Evolutionary conservation across 2,113 vertebrate species (phyloP), one percentile per base, ranked within the genome.

Genomic region (Paramormyrops kingsleyae): DNA sequence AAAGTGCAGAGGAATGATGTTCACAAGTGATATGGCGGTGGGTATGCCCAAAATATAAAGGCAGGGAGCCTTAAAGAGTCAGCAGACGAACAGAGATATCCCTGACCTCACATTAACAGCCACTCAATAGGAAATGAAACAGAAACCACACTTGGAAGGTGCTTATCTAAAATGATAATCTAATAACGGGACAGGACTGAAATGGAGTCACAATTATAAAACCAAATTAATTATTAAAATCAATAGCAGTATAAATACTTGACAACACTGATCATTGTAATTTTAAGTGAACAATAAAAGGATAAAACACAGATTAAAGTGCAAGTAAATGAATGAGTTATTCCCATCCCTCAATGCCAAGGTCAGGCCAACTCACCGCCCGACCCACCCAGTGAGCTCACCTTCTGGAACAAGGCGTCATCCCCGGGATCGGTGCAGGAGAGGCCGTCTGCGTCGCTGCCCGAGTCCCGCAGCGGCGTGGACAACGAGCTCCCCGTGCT

Each of bases 401-500:
- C 92, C 90, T 92, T 91, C 39, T 53, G 91, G 85, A 92, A 93
- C 83, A 88, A 59, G 0, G n/a, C 27, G 85, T 93, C 92, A 27
- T 92, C 91, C 13, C 77, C 66, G n/a, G 86, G 42, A 52, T 93
- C 92, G 39, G 90, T 52, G 10, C 91, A 90, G 50, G 91, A 52
- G 21, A 92, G 88, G 12, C 90, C 86, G 80, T 93, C 92, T 6
- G 88, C 92, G 70, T 93, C 93, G 50, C 92, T 91, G 90, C 77
- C 66, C 0, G 89, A 92, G 89, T 92, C 91, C 39, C 44, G 89
- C 80, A 90, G 89, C 3, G 88, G 88, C 27, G 52, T 87, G 1
- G 92, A 91, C 21, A 90, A 53, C 19, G 89, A 88, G 21, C 89
- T 59, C 56, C 70, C 89, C 70, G 56, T 84, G 24, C 44, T 83